Conservation (phyloP, 2,797 vertebrate species). For the Enteromius afrohamiltoni region DNA sequence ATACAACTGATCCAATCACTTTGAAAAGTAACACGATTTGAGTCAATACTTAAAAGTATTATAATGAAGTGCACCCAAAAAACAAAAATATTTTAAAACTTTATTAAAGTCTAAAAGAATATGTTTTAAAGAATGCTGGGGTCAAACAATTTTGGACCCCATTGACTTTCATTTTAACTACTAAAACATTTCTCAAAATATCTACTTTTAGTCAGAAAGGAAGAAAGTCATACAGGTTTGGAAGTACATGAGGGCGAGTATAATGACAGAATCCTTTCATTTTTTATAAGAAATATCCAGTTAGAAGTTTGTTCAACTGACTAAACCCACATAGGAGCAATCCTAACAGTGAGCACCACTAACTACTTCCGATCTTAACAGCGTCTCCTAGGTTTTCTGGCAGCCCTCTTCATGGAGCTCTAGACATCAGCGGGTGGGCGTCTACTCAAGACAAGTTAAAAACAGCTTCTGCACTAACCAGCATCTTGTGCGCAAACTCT, state of each 20-base stretch:
- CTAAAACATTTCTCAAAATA: not conserved
- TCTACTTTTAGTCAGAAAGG: not conserved
- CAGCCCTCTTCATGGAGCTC: slow-evolving; percentile 5
- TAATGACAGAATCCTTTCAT: not conserved
- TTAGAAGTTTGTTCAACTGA: not conserved
- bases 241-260: not conserved
- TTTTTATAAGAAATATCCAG: not conserved
- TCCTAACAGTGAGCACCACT: not conserved
- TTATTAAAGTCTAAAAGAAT: too few relatives aligned
- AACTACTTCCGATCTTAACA: not conserved
- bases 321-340: slow-evolving; percentile 1
- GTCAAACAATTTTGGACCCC: not conserved
- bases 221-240: not conserved
- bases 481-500: not conserved
- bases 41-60: not conserved
- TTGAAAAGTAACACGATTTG: not conserved
- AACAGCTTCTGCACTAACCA: slow-evolving; percentile 10
- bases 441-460: slow-evolving; percentile 17
- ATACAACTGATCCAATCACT: not conserved
- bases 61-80: not conserved
- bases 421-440: slow-evolving; percentile 20
- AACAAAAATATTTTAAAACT: not conserved
- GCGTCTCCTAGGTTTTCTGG: not conserved
- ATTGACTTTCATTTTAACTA: not conserved
- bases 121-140: not conserved